Percentiles rank a stretch among this genome's conserved stretches.
phyloP scores from a whole-genome alignment of 2,888 invertebrate species.

The Meandrusa payeni region DNA sequence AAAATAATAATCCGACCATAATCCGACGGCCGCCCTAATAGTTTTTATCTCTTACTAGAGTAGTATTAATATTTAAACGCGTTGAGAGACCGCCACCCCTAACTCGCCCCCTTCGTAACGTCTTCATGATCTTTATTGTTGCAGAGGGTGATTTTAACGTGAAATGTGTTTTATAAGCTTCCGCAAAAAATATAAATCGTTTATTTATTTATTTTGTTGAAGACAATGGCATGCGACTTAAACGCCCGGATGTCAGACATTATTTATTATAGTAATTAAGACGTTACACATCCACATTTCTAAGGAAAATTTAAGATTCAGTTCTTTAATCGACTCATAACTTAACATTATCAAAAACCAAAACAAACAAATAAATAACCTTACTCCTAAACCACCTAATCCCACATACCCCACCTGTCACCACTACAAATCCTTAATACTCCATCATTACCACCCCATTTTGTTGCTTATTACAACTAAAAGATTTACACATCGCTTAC shows the following conservation, averaged over 20 bases:
- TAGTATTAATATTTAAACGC: conserved; percentile 72
- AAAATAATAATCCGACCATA: conserved; percentile 77
- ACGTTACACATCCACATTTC: too few species aligned
- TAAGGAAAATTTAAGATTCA: too few species aligned
- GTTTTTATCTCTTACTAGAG: conserved; percentile 72
- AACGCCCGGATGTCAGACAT: too few species aligned
- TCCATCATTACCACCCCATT: conserved; percentile 67
- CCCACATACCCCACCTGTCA: conserved; percentile 60
- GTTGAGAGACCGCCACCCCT: conserved; percentile 35
- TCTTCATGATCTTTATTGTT: conserved; percentile 33
- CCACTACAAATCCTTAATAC: conserved; percentile 58
- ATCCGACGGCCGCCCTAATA: conserved; percentile 67
- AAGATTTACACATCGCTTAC: conserved; percentile 67
- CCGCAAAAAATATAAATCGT: too few species aligned
- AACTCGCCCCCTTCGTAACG: conserved; percentile 32
- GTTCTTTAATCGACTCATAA: too few species aligned
- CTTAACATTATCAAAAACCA: too few species aligned
- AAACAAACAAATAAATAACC: conserved; percentile 25
- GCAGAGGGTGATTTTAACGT: conserved; percentile 17
- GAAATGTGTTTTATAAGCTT: conserved; percentile 5
- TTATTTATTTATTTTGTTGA: too few species aligned
- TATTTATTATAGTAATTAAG: too few species aligned
- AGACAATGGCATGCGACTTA: too few species aligned
- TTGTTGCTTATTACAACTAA: conserved; percentile 56
- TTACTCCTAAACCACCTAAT: conserved; percentile 39